Evolutionary conservation across 2,113 vertebrate species (phyloP).

Genomic region (Elephas maximus): DNA sequence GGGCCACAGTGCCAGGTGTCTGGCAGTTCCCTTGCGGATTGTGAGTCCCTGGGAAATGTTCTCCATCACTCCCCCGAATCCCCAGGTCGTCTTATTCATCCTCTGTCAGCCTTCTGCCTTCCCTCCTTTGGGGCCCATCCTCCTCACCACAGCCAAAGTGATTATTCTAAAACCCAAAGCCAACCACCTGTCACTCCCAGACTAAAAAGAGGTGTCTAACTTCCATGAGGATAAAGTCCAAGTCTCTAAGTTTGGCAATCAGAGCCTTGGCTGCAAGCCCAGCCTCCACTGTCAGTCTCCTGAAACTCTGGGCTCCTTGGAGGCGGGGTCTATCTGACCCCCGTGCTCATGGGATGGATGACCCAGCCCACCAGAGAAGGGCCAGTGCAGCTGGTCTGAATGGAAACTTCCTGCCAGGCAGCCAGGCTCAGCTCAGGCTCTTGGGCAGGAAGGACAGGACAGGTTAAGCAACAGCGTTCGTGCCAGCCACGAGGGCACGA

Average conservation of each 20-base stretch:
- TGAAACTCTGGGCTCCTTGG: background rate
- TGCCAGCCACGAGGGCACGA: background rate
- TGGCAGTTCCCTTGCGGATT: background rate
- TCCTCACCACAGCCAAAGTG: background rate
- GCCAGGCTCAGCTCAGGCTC: background rate
- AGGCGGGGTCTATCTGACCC: background rate
- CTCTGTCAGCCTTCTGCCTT: background rate
- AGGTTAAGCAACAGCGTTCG: background rate
- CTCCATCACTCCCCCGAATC: background rate
- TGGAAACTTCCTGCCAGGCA: slow-evolving; percentile 23
- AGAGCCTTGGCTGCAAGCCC: background rate
- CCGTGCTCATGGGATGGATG: background rate
- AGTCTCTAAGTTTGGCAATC: background rate
- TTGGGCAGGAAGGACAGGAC: slow-evolving; percentile 11
- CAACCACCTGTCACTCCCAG: background rate
- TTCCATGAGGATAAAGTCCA: background rate
- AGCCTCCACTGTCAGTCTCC: background rate
- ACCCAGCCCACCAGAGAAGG: background rate
- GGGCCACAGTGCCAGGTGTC: background rate
- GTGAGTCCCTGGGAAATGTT: background rate
- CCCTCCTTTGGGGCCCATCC: background rate
- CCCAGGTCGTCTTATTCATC: background rate
- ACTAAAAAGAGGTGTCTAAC: background rate
- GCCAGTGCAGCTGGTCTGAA: background rate
- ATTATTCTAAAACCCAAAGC: background rate